Conservation (phyloP, 2,888 invertebrate genomes). For the Platycheirus rosarum region DNA sequence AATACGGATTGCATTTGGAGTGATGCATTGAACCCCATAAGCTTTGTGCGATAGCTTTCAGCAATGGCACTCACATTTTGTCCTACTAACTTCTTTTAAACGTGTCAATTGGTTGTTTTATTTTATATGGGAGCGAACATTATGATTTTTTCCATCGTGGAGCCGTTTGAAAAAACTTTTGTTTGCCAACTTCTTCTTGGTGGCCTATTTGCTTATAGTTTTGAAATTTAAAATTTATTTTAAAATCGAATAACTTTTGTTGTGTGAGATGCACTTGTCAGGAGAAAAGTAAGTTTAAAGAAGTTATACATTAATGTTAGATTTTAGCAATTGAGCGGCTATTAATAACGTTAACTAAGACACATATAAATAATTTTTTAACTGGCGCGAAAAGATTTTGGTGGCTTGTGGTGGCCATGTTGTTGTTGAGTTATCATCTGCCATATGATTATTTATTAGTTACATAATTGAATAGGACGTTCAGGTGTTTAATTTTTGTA, state of each 20-base stretch:
- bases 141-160: constrained; percentile 10
- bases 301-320: no score
- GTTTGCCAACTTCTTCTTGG: constrained; percentile 16
- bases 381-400: no score
- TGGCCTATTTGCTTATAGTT: constrained; percentile 19
- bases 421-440: no score
- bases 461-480: no score
- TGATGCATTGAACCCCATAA: constrained; percentile 2
- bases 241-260: constrained; percentile 9
- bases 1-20: neutral
- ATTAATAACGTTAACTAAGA: no score
- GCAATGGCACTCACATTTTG: constrained; percentile 37
- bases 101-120: constrained; percentile 57
- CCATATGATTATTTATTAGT: no score
- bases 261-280: neutral
- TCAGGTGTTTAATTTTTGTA: no score
- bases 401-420: no score
- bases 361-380: no score
- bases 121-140: neutral
- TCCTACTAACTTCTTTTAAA: constrained; percentile 38
- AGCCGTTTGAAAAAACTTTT: constrained; percentile 22
- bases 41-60: constrained; percentile 26
- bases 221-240: neutral
- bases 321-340: no score
- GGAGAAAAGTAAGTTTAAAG: no score